These are phyloP conservation scores for Meda fulgida DNA, from an alignment of 2,797 vertebrate species.

Conservation along the genomic window DNA sequence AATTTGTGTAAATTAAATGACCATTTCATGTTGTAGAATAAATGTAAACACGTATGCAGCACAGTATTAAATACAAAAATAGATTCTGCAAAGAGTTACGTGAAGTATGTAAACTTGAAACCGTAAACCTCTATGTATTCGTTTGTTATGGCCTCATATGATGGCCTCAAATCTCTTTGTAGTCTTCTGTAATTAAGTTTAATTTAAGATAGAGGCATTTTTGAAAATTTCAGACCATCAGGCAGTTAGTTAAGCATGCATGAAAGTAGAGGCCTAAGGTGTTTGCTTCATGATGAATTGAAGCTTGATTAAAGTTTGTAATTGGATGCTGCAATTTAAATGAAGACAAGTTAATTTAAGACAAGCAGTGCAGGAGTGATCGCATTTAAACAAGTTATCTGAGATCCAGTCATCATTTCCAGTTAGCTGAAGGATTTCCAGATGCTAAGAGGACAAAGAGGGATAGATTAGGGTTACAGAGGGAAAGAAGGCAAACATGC, in stretches of 20 bases:
- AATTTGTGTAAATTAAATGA: neutral
- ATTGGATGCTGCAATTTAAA: slow-evolving; percentile 71
- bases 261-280: slow-evolving; percentile 59
- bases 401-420: slow-evolving; percentile 63
- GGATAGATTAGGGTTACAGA: slow-evolving; percentile 57
- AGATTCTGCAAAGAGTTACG: neutral
- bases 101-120: slow-evolving; percentile 5
- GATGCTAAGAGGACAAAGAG: slow-evolving; percentile 65
- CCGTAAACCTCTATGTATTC: neutral
- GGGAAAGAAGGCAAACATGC: slow-evolving; percentile 64
- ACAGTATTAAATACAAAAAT: neutral
- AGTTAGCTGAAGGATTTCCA: slow-evolving; percentile 66
- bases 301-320: slow-evolving; percentile 57
- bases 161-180: slow-evolving; percentile 16
- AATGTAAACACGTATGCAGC: neutral
- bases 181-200: neutral
- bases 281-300: slow-evolving; percentile 59
- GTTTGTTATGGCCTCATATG: neutral
- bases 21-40: neutral
- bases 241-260: slow-evolving; percentile 64
- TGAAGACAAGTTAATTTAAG: slow-evolving; percentile 69
- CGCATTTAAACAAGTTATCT: slow-evolving; percentile 54
- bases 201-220: slow-evolving; percentile 32
- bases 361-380: slow-evolving; percentile 56
- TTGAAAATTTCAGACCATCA: slow-evolving; percentile 36